Conservation (phyloP, 2,888 invertebrate species). For the Balanococcus diminutus region DNA sequence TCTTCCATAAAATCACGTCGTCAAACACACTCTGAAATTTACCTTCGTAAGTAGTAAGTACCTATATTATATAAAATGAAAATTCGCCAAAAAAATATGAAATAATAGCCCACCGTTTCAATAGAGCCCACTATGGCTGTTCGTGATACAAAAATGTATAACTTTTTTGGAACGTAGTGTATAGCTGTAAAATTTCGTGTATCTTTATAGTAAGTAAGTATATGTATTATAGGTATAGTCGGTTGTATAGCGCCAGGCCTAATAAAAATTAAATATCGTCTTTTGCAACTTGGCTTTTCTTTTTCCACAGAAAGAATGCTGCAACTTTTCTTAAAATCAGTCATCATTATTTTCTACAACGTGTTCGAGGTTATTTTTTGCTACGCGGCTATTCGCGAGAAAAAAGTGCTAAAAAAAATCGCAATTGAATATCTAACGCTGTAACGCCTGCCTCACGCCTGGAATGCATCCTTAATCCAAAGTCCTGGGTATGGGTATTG, state of each 20-base stretch:
- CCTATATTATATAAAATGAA: no score
- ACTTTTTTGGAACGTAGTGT: not conserved
- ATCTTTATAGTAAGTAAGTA: no score
- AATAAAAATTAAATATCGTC: not conserved
- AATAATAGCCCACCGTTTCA: not conserved
- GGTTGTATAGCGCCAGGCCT: not conserved
- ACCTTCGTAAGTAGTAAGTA: no score
- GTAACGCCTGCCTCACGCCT: not conserved
- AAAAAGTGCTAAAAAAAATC: conserved; percentile 16
- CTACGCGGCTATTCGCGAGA: not conserved
- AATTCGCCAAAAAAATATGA: not conserved
- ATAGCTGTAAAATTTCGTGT: not conserved
- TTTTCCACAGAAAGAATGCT: not conserved
- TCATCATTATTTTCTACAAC: not conserved
- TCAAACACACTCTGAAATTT: not conserved
- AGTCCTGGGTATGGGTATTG: not conserved
- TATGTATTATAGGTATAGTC: no score
- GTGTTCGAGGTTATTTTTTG: not conserved
- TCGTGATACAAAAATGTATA: not conserved
- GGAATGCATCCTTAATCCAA: not conserved
- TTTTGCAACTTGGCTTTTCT: not conserved
- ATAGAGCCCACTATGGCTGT: not conserved
- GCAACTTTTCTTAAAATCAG: not conserved
- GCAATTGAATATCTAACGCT: conserved; percentile 34
- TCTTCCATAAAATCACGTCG: not conserved